Evolutionary conservation across 2,113 vertebrate genomes (phyloP).

Genomic region (Chinchilla lanigera): DNA sequence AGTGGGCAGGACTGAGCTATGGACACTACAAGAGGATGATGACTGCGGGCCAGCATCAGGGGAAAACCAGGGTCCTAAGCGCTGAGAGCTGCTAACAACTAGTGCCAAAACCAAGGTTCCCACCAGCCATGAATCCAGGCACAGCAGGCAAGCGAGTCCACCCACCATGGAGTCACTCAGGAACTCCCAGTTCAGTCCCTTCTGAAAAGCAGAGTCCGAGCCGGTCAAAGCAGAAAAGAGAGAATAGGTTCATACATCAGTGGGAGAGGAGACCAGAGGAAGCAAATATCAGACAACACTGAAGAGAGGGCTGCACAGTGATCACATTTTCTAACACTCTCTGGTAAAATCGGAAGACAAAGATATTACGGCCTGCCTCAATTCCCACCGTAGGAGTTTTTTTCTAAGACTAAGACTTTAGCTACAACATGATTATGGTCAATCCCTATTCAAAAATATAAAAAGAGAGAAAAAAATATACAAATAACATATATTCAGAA

Average conservation of each 20-base stretch:
- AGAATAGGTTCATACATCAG: neutral
- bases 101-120: neutral
- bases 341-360: neutral
- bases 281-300: neutral
- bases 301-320: neutral
- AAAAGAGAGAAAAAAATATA: neutral
- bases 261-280: neutral
- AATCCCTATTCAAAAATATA: neutral
- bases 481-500: neutral
- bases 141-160: neutral
- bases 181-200: neutral
- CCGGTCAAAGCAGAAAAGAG: neutral
- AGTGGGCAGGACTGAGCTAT: neutral
- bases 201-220: neutral
- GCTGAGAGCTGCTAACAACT: neutral
- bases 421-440: neutral
- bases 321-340: neutral
- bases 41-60: neutral
- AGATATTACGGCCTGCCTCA: neutral
- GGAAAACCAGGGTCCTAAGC: neutral
- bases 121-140: neutral
- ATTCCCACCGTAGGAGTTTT: neutral
- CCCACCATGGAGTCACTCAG: neutral
- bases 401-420: neutral
- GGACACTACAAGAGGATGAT: neutral